Percentiles rank a stretch among this genome's conserved stretches.
phyloP scores from a whole-genome alignment of 2,113 vertebrate species.

The Daphoenositta chrysoptera region DNA sequence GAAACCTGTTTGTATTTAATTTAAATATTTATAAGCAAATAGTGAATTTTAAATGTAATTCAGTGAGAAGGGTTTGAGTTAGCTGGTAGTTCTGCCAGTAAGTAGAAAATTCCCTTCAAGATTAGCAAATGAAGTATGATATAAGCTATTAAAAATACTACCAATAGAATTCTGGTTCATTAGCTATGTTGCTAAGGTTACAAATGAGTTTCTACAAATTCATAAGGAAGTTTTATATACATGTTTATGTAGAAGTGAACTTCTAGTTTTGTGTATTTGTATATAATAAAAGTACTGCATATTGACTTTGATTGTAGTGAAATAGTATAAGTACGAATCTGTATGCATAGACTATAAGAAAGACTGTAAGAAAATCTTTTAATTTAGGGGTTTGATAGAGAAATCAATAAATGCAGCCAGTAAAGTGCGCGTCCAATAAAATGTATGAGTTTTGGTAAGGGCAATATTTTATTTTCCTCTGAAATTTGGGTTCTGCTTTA shows the following conservation, averaged over 20 bases:
- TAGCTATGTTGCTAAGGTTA: not conserved
- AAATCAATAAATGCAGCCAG: not conserved
- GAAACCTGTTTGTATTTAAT: not conserved
- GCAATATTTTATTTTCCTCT: not conserved
- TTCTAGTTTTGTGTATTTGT: not conserved
- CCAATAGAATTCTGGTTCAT: not conserved
- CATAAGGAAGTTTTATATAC: not conserved
- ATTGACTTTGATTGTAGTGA: not conserved
- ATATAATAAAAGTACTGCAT: not conserved
- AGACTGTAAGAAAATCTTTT: not conserved
- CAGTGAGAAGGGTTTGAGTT: not conserved
- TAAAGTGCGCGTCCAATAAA: not conserved
- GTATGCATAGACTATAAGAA: not conserved
- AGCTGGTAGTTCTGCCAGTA: not conserved
- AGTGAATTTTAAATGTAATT: constrained; percentile 14
- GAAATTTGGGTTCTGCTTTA: not conserved
- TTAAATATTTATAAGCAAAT: constrained; percentile 17
- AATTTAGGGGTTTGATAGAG: not conserved
- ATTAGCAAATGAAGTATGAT: not conserved
- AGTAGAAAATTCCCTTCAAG: not conserved
- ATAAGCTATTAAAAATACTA: not conserved
- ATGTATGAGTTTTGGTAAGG: not conserved
- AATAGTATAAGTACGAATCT: not conserved
- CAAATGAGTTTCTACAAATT: not conserved
- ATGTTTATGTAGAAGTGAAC: not conserved